phyloP scores from a whole-genome alignment of 2,113 vertebrate species.

The Ochotona princeps region DNA sequence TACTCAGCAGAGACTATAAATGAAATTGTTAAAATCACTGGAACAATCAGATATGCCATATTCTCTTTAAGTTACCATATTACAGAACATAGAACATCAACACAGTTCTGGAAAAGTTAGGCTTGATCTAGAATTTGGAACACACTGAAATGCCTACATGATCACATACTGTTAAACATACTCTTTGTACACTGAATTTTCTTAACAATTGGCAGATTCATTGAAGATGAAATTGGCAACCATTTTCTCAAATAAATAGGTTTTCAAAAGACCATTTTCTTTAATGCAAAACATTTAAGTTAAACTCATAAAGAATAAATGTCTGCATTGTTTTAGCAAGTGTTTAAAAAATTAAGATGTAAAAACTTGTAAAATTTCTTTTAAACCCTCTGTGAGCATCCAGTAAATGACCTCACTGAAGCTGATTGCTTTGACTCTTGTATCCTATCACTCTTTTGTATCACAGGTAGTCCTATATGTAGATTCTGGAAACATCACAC shows the following conservation, averaged over 20 bases:
- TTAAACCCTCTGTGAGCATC: not conserved
- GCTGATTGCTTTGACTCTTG: not conserved
- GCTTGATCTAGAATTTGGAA: not conserved
- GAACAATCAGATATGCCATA: not conserved
- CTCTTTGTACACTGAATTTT: constrained; percentile 11
- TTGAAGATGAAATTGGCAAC: not conserved
- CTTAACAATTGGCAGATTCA: not conserved
- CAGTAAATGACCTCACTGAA: constrained; percentile 30
- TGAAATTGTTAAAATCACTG: constrained; percentile 49
- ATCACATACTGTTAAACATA: not conserved
- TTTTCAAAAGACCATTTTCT: not conserved
- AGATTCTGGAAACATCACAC: not conserved
- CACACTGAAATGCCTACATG: not conserved
- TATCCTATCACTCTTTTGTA: not conserved
- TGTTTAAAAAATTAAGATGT: not conserved
- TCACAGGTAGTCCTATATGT: not conserved
- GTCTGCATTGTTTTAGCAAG: constrained; percentile 6
- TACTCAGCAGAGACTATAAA: constrained; percentile 43
- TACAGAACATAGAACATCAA: not conserved
- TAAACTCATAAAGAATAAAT: constrained; percentile 4
- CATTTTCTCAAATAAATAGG: not conserved
- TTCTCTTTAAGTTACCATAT: constrained; percentile 36
- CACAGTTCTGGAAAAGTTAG: not conserved
- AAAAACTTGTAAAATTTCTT: not conserved
- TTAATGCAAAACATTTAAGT: constrained; percentile 14